Evolutionary conservation across 64 coral and sea anemone species (phyloP).

Genomic region (Astreopora myriophthalma): DNA sequence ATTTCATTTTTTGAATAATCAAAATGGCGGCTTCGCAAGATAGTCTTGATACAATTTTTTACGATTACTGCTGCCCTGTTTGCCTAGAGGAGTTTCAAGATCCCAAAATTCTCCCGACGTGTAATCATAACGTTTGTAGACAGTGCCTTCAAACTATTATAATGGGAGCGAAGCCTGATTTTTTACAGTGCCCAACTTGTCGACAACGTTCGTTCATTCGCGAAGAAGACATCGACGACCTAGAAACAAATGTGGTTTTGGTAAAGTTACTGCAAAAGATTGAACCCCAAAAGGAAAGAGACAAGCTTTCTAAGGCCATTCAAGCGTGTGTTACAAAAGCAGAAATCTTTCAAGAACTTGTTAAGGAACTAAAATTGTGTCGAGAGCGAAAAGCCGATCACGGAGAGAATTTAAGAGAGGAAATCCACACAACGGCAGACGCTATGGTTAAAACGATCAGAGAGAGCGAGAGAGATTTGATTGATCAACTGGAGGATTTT

Average conservation of each 20-base stretch:
- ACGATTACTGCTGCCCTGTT: slow-evolving; percentile 51
- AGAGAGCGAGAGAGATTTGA: slow-evolving; percentile 64
- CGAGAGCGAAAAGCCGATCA: slow-evolving; percentile 59
- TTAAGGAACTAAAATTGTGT: slow-evolving; percentile 63
- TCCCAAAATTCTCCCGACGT: slow-evolving; percentile 57
- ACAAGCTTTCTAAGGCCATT: slow-evolving; percentile 46
- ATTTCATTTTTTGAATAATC: background rate
- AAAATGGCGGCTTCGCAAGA: slow-evolving; percentile 16
- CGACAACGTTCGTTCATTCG: slow-evolving; percentile 33
- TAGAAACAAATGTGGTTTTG: slow-evolving; percentile 15
- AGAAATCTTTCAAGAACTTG: slow-evolving; percentile 69
- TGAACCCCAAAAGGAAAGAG: slow-evolving; percentile 32
- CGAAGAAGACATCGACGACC: background rate
- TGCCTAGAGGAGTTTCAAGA: slow-evolving; percentile 72
- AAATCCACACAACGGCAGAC: slow-evolving; percentile 84
- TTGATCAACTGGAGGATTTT: slow-evolving; percentile 65
- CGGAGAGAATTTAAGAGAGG: slow-evolving; percentile 51
- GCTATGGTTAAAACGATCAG: slow-evolving; percentile 61
- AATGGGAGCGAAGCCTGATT: slow-evolving; percentile 58
- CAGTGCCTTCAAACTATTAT: slow-evolving; percentile 68
- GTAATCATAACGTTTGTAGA: slow-evolving; percentile 64
- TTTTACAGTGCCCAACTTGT: slow-evolving; percentile 64
- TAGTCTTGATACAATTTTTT: background rate
- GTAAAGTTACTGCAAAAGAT: slow-evolving; percentile 11
- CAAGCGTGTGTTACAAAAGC: slow-evolving; percentile 71